Base-by-base conservation (phyloP, 2,797 vertebrate species). In the Anolis apletophallus region DNA sequence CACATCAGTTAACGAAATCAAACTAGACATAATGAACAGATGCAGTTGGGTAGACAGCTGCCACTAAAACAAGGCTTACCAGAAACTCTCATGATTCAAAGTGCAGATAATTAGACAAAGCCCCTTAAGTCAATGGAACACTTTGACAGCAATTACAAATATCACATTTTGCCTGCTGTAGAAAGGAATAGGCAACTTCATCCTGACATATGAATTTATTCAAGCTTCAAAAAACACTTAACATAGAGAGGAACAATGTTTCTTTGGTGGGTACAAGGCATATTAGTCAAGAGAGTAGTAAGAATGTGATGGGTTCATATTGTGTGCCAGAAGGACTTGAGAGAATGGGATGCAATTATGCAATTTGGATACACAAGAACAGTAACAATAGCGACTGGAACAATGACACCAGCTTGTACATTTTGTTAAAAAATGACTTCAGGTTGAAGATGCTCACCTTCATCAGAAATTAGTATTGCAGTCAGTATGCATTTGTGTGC, bases 1-100 rank as follows among this genome's bases (percentile, higher is more conserved):
- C 81, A 81, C 77, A 76, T 12, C 1, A 0, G 87, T 85, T 94
- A 94, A 95, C 91, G 67, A 92, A 95, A 94, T 93, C 91, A 93
- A 84, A 91, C 64, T 57, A 90, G n/a, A 92, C 81, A 75, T 91
- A 93, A 94, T 88, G 91, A 94, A 94, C 86, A 85, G n/a, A 78
- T 85, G 57, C 89, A 92, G 91, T 81, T 88, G 91, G 91, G 32
- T 55, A 88, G 87, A 89, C 88, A 91, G 83, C 78, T 94, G 89
- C 90, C 88, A 88, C 23, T 76, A 77, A 84, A 86, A 88, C 21
- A 87, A 68, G 75, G 85, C 29, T 78, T 85, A 89, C 71, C 64
- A 85, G 89, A 92, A 89, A 54, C 75, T 80, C 67, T 73, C 89
- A 68, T 90, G 90, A 92, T 90, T 92, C 78, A 83, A 84, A 93